Evolutionary conservation across 2,888 invertebrate species (phyloP).

Genomic region (Epistrophella euchroma): DNA sequence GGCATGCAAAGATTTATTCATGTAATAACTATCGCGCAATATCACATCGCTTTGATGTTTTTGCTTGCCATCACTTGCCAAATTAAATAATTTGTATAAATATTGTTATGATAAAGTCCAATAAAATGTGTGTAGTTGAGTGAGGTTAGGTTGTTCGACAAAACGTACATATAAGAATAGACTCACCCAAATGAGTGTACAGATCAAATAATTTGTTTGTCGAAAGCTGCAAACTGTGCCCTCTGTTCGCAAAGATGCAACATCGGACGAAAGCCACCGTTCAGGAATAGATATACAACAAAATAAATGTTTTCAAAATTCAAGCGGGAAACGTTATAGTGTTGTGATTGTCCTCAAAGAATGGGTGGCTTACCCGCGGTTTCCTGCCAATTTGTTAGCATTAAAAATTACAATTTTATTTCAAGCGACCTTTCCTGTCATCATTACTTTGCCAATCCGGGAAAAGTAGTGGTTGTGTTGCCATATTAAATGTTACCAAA

Average conservation of each 20-base stretch:
- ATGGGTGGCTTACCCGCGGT: constrained; percentile 14
- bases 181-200: constrained; percentile 11
- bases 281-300: constrained; percentile 57
- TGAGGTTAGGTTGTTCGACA: constrained; percentile 23
- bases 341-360: constrained; percentile 38
- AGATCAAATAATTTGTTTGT: not conserved
- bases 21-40: constrained; percentile 8
- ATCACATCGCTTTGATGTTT: constrained; percentile 26
- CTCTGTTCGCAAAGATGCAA: not conserved
- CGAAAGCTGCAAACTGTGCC: not conserved
- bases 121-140: constrained; percentile 29
- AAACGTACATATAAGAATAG: constrained; percentile 19
- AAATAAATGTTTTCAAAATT: constrained; percentile 26
- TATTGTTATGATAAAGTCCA: constrained; percentile 30
- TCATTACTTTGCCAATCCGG: not conserved
- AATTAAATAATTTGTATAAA: constrained; percentile 14
- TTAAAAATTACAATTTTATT: constrained; percentile 28
- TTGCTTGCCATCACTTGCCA: constrained; percentile 8
- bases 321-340: not conserved
- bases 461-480: not conserved
- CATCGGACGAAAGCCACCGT: not conserved
- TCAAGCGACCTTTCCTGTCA: constrained; percentile 2
- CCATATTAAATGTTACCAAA: not conserved
- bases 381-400: constrained; percentile 48
- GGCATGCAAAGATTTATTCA: not conserved